Evolutionary conservation across 2,113 vertebrate genomes (phyloP), one percentile per base, ranked within the genome.

Genomic region (Laterallus jamaicensis): DNA sequence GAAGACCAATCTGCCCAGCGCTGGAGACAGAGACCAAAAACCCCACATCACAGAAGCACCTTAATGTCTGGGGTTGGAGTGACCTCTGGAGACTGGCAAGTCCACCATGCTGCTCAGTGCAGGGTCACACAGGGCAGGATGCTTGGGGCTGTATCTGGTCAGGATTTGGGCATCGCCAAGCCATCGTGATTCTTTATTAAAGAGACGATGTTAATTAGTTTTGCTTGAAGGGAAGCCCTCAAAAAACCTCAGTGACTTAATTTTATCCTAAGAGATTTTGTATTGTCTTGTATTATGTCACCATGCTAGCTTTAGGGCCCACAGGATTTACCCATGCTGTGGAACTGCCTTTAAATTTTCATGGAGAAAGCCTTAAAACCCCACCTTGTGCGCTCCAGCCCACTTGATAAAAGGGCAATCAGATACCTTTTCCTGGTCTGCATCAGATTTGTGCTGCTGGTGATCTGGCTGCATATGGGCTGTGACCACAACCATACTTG

Each of bases 51-150:
- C 8, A 60, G 44, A 50, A 88, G 28, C 24, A 63, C 52, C n/a
- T 19, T 54, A 54, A 55, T 9, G 13, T 9, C 14, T 59, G 35
- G 35, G 9, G 6, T 21, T 64, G 42, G 50, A 58, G 82, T 39
- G 18, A 15, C 11, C n/a, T 77, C 15, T 55, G 50, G 71, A 91
- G 37, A 66, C 21, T 1, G 1, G 28, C 21, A 26, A 39, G 64
- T 49, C 16, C 15, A 44, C 19, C 21, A 67, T 0, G 0, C 16
- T 44, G 35, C n/a, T 60, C 54, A 88, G 60, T 0, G 0, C n/a
- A 89, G 44, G 44, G 18, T 71, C 37, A 59, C 14, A 42, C 59
- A 15, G 28, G 39, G 8, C 66, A 92, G 31, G 56, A 35, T 32
- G 44, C 19, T 66, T 24, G 32, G 24, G 26, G 25, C 3, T 12